phyloP scores from a whole-genome alignment of 2,113 vertebrate species.

The Xiphophorus couchianus region DNA sequence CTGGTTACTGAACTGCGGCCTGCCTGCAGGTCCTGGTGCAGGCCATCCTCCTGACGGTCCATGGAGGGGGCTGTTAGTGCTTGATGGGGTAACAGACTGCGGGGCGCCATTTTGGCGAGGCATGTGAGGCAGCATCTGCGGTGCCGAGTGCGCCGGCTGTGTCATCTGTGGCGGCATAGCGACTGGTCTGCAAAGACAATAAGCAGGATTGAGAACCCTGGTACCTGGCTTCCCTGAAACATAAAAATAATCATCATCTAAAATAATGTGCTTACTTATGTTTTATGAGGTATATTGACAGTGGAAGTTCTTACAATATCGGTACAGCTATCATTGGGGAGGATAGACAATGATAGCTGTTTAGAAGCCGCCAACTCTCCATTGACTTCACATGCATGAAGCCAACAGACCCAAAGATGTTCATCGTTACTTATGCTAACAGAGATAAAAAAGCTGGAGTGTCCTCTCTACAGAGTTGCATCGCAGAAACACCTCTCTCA shows the following conservation, averaged over 20 bases:
- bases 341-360: no score
- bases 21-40: conserved; percentile 76
- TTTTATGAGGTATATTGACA: no score
- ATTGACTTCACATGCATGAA: no score
- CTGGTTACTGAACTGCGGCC: conserved; percentile 88
- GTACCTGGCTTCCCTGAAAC: neutral
- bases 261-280: neutral
- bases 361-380: no score
- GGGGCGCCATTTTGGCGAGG: conserved; percentile 86
- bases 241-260: neutral
- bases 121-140: conserved; percentile 91
- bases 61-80: conserved; percentile 71
- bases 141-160: conserved; percentile 80
- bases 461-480: no score
- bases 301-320: no score
- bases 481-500: no score
- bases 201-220: neutral
- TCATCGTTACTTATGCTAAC: no score
- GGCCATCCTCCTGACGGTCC: conserved; percentile 67
- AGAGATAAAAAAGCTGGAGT: no score
- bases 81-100: conserved; percentile 64
- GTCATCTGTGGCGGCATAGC: conserved; percentile 81
- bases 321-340: no score
- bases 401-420: no score
- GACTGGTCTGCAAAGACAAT: conserved; percentile 73